Evolutionary conservation across 2,113 vertebrate genomes (phyloP).

Genomic region (Melanotaenia duboulayi): DNA sequence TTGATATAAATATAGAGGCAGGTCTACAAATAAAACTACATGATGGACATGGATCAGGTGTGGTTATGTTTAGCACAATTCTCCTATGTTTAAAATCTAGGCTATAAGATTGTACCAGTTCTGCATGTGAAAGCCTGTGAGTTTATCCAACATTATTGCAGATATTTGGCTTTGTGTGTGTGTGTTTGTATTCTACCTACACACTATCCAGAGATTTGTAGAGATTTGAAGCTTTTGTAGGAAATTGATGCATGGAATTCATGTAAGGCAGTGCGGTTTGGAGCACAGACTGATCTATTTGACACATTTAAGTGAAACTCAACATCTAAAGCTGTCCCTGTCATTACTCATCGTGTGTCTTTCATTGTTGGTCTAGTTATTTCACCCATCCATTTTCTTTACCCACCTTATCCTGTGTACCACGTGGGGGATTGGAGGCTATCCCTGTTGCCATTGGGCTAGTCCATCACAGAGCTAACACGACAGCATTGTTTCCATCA

Average conservation of each 20-base stretch:
- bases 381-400: neutral
- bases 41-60: neutral
- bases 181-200: neutral
- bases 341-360: neutral
- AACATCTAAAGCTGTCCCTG: neutral
- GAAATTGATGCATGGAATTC: neutral
- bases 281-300: neutral
- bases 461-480: neutral
- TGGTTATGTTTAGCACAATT: neutral
- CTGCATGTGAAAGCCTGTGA: neutral
- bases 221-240: neutral
- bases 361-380: neutral
- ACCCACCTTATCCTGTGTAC: neutral
- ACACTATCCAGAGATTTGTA: neutral
- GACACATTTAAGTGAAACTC: neutral
- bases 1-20: slow-evolving; percentile 5
- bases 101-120: neutral
- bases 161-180: neutral
- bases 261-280: neutral
- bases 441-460: neutral
- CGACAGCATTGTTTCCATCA: too few relatives aligned
- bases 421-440: neutral
- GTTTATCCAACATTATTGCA: neutral
- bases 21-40: slow-evolving; percentile 20
- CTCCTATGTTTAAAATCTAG: neutral